Evolutionary conservation across 2,797 vertebrate species (phyloP), one percentile per base, ranked within the genome.

Genomic region (Lepus oiostolus): DNA sequence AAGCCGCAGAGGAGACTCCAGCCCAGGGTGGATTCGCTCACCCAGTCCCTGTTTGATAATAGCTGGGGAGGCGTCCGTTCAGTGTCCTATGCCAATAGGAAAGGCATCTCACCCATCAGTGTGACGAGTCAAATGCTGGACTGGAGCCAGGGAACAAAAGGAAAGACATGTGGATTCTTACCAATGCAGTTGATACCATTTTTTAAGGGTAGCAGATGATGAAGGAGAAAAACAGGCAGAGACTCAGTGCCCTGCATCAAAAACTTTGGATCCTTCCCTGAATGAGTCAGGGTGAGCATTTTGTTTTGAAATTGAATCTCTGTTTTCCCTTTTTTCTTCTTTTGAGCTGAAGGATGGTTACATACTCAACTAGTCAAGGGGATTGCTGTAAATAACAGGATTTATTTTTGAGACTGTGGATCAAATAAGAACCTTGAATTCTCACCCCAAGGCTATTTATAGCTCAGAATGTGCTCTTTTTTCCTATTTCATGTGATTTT

Each of bases 71-170:
- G 87, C 42, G 95, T 95, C 93, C 88, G 35, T 76, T 47, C 62
- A 24, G 72, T 77, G 90, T 91, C 89, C 77, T 85, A 58, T 94
- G 82, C 93, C 87, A 87, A 8, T 94, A 85, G 84, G 93, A 95
- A 95, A 96, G 90, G 72, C 88, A 92, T 93, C 80, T 95, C 96
- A 87, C 93, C 87, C 92, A 95, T 96, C 93, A 86, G 12, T 80
- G 84, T 95, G 95, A 94, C 93, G 96, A 93, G 95, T 30, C 63
- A 77, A 93, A 95, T 38, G 11, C 88, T 96, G 85, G 97, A 96
- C 86, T 0, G 2, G 22, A 52, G 16, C 52, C 85, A 96, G 81
- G 92, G 88, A 96, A 97, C 91, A 82, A 88, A 89, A 91, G 54
- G 72, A 68, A 96, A 91, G 92, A 94, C 93, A 89, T 84, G 80